Base-by-base conservation (phyloP, 2,113 vertebrate species). In the Elanoides forficatus region DNA sequence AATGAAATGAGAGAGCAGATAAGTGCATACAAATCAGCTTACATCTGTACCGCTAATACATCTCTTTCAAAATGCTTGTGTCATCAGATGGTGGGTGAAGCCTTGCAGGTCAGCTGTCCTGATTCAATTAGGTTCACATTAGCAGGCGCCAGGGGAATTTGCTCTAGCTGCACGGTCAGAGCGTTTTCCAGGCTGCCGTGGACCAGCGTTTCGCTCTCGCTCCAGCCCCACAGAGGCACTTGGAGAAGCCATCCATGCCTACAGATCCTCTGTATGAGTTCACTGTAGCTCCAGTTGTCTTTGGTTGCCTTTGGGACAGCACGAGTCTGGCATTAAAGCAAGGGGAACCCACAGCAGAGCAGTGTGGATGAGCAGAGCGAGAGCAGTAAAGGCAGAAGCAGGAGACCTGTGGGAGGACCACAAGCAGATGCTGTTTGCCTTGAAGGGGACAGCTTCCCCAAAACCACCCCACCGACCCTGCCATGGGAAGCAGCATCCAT, bases 1-100 rank as follows among this genome's bases (percentile, higher is more conserved):
- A 95, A 95, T 88, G 94, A 76, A 17, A 72, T 10, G 75, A 21
- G 76, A 89, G 93, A 55, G 82, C 91, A 78, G 95, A 93, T 76
- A 90, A 95, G 84, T 0, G 89, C 92, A 40, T 79, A 90, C 87
- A 80, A 79, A 96, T 88, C 75, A 42, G 75, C 75, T 38, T 85
- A 32, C 93, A 53, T 40, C 60, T 82, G 11, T 11, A 34, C 40
- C 11, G 2, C 73, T 76, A n/a, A 21, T 48, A 5, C 40, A 34
- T 81, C 88, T 68, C 68, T n/a, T 81, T 74, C 40, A 4, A 75
- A 81, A 62, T 4, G 10, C 71, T 53, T 7, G 62, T 96, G 94
- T 47, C 91, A 48, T 53, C 79, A 16, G 74, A 4, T 21, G 60
- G 92, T 13, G 71, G 52, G 65, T 27, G 78, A 86, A 66, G 68